Conservation (phyloP, 2,797 vertebrate species). For the Distichodus sexfasciatus region DNA sequence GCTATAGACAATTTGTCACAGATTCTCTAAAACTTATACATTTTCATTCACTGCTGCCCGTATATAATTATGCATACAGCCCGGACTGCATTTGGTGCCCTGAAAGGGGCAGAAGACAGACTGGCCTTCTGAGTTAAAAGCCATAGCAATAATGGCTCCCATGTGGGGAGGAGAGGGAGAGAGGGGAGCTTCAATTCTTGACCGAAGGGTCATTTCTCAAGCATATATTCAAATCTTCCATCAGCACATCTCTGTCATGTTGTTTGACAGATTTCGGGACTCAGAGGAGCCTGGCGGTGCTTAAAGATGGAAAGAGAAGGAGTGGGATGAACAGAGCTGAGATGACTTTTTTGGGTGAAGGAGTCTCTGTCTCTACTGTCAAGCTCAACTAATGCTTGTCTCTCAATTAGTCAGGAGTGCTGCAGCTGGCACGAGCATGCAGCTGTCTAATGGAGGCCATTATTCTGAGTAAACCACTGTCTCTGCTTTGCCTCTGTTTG, state of each 20-base stretch:
- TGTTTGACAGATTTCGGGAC: slow-evolving; percentile 43
- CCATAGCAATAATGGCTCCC: slow-evolving; percentile 34
- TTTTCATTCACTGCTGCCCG: slow-evolving; percentile 27
- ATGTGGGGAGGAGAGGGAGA: slow-evolving; percentile 27
- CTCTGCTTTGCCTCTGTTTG: slow-evolving; percentile 71
- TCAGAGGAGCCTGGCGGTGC: slow-evolving; percentile 20
- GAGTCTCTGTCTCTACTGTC: slow-evolving; percentile 17
- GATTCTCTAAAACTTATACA: neutral
- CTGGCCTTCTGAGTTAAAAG: slow-evolving; percentile 34
- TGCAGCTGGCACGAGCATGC: slow-evolving; percentile 46
- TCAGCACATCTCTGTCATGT: slow-evolving; percentile 35
- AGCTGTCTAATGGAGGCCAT: slow-evolving; percentile 42
- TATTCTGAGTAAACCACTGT: slow-evolving; percentile 47
- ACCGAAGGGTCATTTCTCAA: slow-evolving; percentile 39
- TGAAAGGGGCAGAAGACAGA: slow-evolving; percentile 17
- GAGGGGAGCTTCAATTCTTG: slow-evolving; percentile 24
- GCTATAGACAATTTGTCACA: slow-evolving; percentile 5
- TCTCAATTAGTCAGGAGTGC: slow-evolving; percentile 37
- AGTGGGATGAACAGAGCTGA: slow-evolving; percentile 14
- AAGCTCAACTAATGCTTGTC: slow-evolving; percentile 48
- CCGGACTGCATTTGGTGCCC: neutral
- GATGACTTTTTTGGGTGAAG: slow-evolving; percentile 34
- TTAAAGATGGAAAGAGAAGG: slow-evolving; percentile 18
- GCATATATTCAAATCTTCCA: slow-evolving; percentile 40
- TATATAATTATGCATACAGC: slow-evolving; percentile 10